A percentile compares a stretch with the other conserved stretches of the same genome.
Conservation (phyloP, 2,888 invertebrate genomes). For the Tillus elongatus region DNA sequence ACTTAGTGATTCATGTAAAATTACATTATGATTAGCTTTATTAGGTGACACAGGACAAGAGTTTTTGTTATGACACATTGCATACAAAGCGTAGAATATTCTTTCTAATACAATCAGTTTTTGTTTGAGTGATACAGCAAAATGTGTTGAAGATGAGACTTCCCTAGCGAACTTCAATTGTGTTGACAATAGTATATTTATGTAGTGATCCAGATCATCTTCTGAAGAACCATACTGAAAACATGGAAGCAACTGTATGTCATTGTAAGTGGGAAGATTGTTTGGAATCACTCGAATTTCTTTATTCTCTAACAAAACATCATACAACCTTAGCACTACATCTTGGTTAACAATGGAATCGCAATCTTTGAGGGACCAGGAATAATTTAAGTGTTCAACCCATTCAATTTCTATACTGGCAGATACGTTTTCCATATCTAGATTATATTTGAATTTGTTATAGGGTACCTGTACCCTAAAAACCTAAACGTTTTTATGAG, state of each 20-base stretch:
- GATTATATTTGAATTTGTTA: too few species aligned
- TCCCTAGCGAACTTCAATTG: slow-evolving; percentile 48
- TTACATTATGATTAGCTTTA: slow-evolving; percentile 37
- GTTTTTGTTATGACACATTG: slow-evolving; percentile 49
- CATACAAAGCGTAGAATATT: slow-evolving; percentile 48
- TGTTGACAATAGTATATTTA: slow-evolving; percentile 44
- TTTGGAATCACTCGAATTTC: slow-evolving; percentile 40
- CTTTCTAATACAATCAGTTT: slow-evolving; percentile 48
- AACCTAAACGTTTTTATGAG: too few species aligned
- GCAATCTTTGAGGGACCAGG: slow-evolving; percentile 51
- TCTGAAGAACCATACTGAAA: slow-evolving; percentile 46
- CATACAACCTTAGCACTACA: slow-evolving; percentile 46
- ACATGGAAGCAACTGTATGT: slow-evolving; percentile 42
- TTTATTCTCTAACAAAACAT: slow-evolving; percentile 47
- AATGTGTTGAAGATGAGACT: slow-evolving; percentile 49
- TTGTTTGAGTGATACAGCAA: slow-evolving; percentile 47
- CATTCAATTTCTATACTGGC: slow-evolving; percentile 45
- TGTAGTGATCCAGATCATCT: slow-evolving; percentile 45
- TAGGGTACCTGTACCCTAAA: too few species aligned
- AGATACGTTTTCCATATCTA: too few species aligned
- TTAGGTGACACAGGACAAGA: too few species aligned
- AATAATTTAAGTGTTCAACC: slow-evolving; percentile 49
- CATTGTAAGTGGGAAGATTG: slow-evolving; percentile 32
- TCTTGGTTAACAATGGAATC: slow-evolving; percentile 47
- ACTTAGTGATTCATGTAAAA: slow-evolving; percentile 25